Conservation (phyloP, 2,888 invertebrate species). For the Candidula unifasciata region DNA sequence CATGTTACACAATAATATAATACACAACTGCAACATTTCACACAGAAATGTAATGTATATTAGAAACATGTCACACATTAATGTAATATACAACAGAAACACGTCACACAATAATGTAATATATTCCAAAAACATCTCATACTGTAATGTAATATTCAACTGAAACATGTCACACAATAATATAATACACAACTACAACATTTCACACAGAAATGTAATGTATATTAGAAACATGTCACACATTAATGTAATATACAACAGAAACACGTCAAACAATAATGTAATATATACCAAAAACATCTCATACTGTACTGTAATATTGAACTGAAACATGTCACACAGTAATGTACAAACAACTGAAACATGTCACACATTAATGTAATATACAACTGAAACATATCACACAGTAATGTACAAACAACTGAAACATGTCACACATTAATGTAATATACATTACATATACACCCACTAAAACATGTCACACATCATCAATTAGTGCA, state of each 20-base stretch:
- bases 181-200: constrained; percentile 93
- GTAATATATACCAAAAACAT: constrained; percentile 79
- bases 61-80: no score
- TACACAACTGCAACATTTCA: no score
- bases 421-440: no score
- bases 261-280: constrained; percentile 71
- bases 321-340: constrained; percentile 84
- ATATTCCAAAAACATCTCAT: no score
- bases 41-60: no score
- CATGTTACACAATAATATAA: no score
- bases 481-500: no score
- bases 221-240: constrained; percentile 85
- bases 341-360: not conserved
- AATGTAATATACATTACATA: no score
- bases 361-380: not conserved
- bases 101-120: no score
- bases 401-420: not conserved
- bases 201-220: not conserved
- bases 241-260: constrained; percentile 97
- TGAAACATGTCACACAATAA: constrained; percentile 86
- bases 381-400: not conserved
- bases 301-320: constrained; percentile 96
- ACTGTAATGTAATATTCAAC: no score
- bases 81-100: no score
- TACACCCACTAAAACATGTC: no score